phyloP scores from a whole-genome alignment of 2,888 invertebrate genomes.

The Temnothorax unifasciatus region DNA sequence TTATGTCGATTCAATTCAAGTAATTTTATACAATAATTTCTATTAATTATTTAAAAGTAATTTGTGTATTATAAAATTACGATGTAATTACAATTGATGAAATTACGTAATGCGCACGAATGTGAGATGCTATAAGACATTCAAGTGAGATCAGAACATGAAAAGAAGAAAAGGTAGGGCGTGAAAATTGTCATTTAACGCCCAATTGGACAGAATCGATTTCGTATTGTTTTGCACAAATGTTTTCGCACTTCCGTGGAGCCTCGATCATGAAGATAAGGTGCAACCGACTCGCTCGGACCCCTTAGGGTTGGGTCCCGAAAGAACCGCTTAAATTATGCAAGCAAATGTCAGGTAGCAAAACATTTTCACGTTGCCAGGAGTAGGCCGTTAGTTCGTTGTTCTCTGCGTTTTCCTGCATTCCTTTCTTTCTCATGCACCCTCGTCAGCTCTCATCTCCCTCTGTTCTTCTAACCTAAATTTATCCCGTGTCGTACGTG shows the following conservation, averaged over 20 bases:
- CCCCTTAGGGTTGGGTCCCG: constrained; percentile 62
- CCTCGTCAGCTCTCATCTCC: neutral
- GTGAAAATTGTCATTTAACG: constrained; percentile 27
- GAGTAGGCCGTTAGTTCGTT: constrained; percentile 52
- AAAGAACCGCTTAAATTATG: constrained; percentile 81
- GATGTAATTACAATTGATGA: too few species aligned
- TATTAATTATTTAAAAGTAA: neutral
- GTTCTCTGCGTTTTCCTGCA: constrained; percentile 39
- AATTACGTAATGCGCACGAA: neutral
- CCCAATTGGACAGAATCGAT: constrained; percentile 32
- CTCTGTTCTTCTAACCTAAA: neutral
- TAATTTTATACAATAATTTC: neutral
- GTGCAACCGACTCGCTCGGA: constrained; percentile 59
- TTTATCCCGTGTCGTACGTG: constrained; percentile 32
- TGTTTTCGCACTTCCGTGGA: constrained; percentile 78
- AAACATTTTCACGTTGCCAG: constrained; percentile 73
- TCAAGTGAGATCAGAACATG: neutral
- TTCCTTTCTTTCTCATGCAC: neutral
- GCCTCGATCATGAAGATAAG: constrained; percentile 65
- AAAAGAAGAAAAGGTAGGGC: neutral
- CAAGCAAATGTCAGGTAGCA: constrained; percentile 82
- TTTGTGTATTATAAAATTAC: constrained; percentile 21
- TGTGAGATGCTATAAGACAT: neutral
- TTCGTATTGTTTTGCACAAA: constrained; percentile 76
- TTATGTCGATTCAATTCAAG: neutral